These are phyloP conservation scores for Druon quercuslanigerum DNA, from an alignment of 1,140 invertebrate species.

Conservation along the genomic window DNA sequence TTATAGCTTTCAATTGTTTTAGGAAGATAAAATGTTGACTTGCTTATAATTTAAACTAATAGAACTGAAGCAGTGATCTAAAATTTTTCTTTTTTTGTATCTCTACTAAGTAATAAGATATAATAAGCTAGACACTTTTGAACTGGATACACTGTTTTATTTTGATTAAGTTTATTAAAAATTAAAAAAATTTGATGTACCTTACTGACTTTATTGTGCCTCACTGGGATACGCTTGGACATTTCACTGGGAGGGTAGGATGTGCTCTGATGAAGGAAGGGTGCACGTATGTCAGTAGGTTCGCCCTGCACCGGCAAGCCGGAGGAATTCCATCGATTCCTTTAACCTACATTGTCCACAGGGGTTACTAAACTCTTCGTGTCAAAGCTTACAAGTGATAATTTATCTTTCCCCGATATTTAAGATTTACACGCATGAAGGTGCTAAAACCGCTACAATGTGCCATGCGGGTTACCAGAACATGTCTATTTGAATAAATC, in stretches of 20 bases:
- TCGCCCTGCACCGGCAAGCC: constrained; percentile 7
- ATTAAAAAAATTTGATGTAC: constrained; percentile 1
- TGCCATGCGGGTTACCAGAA: background rate
- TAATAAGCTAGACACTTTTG: too few species aligned
- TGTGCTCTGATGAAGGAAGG: constrained; percentile 1
- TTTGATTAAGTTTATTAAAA: background rate
- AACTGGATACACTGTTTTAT: too few species aligned
- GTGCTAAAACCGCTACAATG: background rate
- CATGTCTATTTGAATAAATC: background rate
- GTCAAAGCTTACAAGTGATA: background rate
- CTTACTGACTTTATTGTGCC: constrained; percentile 18
- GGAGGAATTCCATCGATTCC: constrained; percentile 63
- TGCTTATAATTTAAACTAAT: too few species aligned
- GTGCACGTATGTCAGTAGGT: constrained; percentile 28
- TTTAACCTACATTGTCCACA: constrained; percentile 57
- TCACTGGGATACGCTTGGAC: constrained; percentile 4
- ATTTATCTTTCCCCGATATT: background rate
- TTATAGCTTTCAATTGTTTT: too few species aligned
- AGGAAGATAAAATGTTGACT: too few species aligned
- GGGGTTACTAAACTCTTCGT: constrained; percentile 66
- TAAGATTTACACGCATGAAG: constrained; percentile 4
- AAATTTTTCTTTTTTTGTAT: too few species aligned
- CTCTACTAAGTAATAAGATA: too few species aligned
- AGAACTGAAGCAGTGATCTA: too few species aligned
- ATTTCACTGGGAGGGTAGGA: background rate